Conservation (phyloP, 2,797 vertebrate genomes). For the Crotalus adamanteus region DNA sequence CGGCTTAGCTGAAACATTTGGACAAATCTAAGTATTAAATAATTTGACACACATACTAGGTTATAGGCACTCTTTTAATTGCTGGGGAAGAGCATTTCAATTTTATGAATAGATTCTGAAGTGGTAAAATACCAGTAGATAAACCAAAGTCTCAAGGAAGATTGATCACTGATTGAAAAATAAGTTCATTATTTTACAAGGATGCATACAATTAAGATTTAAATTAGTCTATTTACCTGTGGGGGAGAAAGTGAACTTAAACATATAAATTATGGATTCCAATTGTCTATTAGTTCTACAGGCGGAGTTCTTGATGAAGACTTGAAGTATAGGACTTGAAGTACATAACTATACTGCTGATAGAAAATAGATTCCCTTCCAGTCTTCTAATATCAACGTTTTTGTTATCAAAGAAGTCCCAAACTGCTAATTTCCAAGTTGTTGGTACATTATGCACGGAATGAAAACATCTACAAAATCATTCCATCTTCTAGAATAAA, state of each 20-base stretch:
- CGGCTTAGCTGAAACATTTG: not conserved
- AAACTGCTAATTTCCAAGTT: not conserved
- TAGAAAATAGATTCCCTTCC: not conserved
- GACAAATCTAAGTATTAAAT: not conserved
- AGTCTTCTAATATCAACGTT: not conserved
- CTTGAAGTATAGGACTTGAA: not conserved
- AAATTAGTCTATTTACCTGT: not conserved
- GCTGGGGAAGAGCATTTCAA: not conserved
- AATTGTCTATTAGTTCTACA: not conserved
- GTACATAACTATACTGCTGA: not conserved
- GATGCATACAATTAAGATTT: not conserved
- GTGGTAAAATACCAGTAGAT: not conserved
- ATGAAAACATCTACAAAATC: not conserved
- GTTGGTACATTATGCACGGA: not conserved
- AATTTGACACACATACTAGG: not conserved
- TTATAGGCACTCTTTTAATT: not conserved
- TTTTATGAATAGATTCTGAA: not conserved
- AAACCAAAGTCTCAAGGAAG: not conserved
- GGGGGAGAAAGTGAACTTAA: not conserved
- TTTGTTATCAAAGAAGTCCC: not conserved
- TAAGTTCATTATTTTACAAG: not conserved
- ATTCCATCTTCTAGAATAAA: not conserved
- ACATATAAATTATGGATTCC: not conserved
- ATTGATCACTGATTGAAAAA: not conserved
- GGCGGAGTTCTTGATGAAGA: not conserved